Evolutionary conservation across 1,140 invertebrate genomes (phyloP), one percentile per base, ranked within the genome.

Genomic region (Microplitis demolitor): DNA sequence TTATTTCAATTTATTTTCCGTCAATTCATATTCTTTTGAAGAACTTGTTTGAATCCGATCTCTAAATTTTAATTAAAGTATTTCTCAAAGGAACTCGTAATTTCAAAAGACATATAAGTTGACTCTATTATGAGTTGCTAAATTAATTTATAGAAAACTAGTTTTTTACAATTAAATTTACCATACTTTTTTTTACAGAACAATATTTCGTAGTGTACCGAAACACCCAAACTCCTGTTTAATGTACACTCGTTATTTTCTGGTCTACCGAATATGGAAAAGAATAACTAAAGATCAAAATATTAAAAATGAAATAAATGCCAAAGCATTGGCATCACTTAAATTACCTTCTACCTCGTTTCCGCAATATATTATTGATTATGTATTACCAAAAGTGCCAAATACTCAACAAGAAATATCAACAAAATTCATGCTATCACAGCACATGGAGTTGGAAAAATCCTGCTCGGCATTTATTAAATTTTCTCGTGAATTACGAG

Each of bases 231-330:
- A 80, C 50, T 79, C 77, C 61, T 78, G 78, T 61, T 70, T 76
- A 11, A 84, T 85, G 82, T 87, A 84, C 69, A 77, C 83, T 66
- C 79, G 86, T 60, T 87, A 84, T 37, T 77, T 87, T 73, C 78
- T 87, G 4, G 78, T 82, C 69, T 86, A 82, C 76, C 81, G 81
- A 67, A 75, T 87, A 6, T 87, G 84, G 85, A 86, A 80, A 72
- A 83, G 82, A 72, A 77, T 87, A 45, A 84, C 83, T 69, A 82
- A 72, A 31, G 78, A 82, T 68, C 39, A 69, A 39, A 75, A 75
- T 33, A 78, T 80, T 11, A 84, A 80, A 56, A 80, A 79, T 76
- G 74, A 83, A 58, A 85, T 87, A 73, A 78, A 79, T 61, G 51
- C 74, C 39, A 79, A 60, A 63, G 86, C 85, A 8, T 39, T 82